phyloP scores from a whole-genome alignment of 2,113 vertebrate genomes.

The Gambusia affinis region DNA sequence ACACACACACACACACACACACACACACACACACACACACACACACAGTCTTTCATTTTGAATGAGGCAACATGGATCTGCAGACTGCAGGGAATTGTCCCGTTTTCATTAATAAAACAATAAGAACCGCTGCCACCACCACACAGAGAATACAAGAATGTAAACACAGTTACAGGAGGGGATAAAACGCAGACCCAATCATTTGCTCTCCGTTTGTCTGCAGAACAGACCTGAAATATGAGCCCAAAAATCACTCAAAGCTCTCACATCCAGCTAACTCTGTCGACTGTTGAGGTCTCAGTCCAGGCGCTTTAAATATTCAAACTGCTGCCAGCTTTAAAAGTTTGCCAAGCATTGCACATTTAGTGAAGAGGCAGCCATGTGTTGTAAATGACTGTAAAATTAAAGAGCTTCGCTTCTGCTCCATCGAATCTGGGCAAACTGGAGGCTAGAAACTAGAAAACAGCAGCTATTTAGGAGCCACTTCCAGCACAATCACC shows the following conservation, averaged over 20 bases:
- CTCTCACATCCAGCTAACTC: not conserved
- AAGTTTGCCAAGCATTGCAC: not conserved
- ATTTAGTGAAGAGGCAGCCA: not conserved
- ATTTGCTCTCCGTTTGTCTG: not conserved
- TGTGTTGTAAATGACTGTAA: not conserved
- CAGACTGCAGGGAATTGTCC: conserved; percentile 1
- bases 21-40: not conserved
- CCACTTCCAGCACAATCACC: no score
- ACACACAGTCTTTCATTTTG: not conserved
- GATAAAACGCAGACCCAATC: not conserved
- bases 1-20: not conserved
- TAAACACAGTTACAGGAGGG: not conserved
- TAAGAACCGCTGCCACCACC: not conserved
- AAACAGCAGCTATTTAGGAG: no score
- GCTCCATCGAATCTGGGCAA: not conserved
- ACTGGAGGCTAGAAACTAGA: not conserved
- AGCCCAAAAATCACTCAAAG: not conserved
- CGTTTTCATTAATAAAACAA: conserved; percentile 4
- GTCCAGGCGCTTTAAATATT: not conserved
- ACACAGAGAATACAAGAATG: not conserved
- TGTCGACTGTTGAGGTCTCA: not conserved
- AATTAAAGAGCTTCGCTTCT: not conserved
- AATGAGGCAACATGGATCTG: conserved; percentile 1
- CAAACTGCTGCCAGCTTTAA: not conserved
- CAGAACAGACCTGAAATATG: not conserved